Evolutionary conservation across 2,888 invertebrate species (phyloP).

Genomic region (Ceraclea dissimilis): DNA sequence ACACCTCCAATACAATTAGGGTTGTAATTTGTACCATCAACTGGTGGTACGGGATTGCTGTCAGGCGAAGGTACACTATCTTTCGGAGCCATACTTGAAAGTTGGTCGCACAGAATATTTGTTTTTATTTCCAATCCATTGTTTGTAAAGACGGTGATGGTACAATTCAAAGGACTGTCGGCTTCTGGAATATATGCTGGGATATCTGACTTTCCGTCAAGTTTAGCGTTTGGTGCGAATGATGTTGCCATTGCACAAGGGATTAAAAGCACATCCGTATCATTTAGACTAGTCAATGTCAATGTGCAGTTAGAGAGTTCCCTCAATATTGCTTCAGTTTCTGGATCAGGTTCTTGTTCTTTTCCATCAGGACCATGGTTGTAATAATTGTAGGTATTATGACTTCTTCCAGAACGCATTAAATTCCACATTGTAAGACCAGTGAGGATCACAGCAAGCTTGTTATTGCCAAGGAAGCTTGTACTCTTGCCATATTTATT

Average conservation of each 20-base stretch:
- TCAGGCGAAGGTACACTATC: constrained; percentile 31
- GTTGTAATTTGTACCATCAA: too few relatives aligned
- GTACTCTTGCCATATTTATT: constrained; percentile 45
- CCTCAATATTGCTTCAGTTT: constrained; percentile 33
- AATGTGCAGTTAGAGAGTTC: constrained; percentile 44
- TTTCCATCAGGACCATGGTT: constrained; percentile 37
- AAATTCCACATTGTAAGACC: constrained; percentile 47
- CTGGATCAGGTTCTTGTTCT: constrained; percentile 40
- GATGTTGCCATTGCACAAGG: constrained; percentile 48
- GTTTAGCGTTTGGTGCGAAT: constrained; percentile 42
- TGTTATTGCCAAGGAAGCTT: constrained; percentile 29
- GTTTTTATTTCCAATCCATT: constrained; percentile 39
- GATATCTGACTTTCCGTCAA: constrained; percentile 28
- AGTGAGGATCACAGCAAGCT: constrained; percentile 39
- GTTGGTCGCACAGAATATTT: constrained; percentile 43
- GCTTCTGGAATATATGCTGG: constrained; percentile 30
- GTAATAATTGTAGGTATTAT: constrained; percentile 43
- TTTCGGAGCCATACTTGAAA: constrained; percentile 42
- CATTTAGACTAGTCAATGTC: constrained; percentile 38
- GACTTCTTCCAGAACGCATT: constrained; percentile 41
- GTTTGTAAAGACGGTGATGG: constrained; percentile 41
- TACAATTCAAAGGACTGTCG: constrained; percentile 42
- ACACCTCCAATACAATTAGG: too few relatives aligned
- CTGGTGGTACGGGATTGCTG: too few relatives aligned
- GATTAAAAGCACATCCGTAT: constrained; percentile 43